Conservation (phyloP, 2,113 vertebrate genomes). For the Suricata suricatta region DNA sequence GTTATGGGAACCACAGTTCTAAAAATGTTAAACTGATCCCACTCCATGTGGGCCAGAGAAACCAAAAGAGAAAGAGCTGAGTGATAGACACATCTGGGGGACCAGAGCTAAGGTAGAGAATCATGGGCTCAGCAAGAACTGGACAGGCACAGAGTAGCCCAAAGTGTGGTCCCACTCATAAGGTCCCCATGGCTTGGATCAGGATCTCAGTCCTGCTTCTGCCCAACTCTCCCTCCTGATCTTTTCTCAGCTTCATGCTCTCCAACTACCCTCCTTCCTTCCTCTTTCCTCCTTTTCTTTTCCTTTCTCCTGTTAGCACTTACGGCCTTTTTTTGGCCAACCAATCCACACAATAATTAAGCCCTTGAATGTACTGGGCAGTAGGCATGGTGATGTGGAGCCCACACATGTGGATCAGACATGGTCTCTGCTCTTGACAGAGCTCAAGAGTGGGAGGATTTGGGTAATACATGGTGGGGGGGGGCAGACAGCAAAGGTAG, state of each 20-base stretch:
- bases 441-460: neutral
- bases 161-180: neutral
- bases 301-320: neutral
- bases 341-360: neutral
- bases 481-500: neutral
- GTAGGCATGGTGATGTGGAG: neutral
- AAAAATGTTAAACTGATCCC: constrained; percentile 73
- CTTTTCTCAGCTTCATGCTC: neutral
- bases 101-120: constrained; percentile 5
- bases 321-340: neutral
- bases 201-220: neutral
- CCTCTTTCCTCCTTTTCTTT: neutral
- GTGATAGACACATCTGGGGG: constrained; percentile 39
- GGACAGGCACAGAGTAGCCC: neutral
- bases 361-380: neutral
- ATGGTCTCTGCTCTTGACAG: neutral
- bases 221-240: neutral
- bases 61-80: neutral
- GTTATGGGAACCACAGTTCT: constrained; percentile 82
- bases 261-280: neutral
- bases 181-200: neutral
- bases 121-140: neutral
- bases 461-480: neutral
- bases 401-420: neutral
- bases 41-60: constrained; percentile 64